phyloP scores from a whole-genome alignment of 2,113 vertebrate genomes.

The Lampris megalopsis region DNA sequence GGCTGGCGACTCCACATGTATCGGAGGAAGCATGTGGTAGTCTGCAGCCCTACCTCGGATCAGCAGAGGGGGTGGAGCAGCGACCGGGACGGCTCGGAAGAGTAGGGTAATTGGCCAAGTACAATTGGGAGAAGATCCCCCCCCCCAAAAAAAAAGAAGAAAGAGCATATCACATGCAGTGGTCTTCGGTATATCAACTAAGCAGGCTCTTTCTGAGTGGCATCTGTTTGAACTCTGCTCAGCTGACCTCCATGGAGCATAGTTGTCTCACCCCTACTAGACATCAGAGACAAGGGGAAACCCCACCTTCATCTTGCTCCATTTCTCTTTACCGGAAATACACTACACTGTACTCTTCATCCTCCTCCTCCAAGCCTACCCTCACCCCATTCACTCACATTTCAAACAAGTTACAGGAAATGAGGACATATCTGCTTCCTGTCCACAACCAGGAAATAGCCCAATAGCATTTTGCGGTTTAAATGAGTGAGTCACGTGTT shows the following conservation, averaged over 20 bases:
- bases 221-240: conserved; percentile 39
- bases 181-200: neutral
- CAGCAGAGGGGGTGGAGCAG: no score
- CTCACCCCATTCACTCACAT: conserved; percentile 50
- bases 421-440: conserved; percentile 68
- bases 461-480: conserved; percentile 66
- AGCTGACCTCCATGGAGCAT: conserved; percentile 13
- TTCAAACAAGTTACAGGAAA: conserved; percentile 74
- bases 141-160: no score
- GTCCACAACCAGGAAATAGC: conserved; percentile 78
- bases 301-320: conserved; percentile 70
- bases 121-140: no score
- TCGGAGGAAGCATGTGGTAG: no score
- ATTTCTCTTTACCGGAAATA: conserved; percentile 79
- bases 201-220: conserved; percentile 15
- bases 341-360: conserved; percentile 51
- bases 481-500: conserved; percentile 44
- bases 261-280: conserved; percentile 18
- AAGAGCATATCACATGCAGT: neutral
- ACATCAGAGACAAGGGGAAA: conserved; percentile 61
- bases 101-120: no score
- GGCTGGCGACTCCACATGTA: no score
- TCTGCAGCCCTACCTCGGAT: no score
- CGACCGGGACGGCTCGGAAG: no score
- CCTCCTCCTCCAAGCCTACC: conserved; percentile 43